Evolutionary conservation across 2,113 vertebrate species (phyloP).

Genomic region (Halcyon malimbica): DNA sequence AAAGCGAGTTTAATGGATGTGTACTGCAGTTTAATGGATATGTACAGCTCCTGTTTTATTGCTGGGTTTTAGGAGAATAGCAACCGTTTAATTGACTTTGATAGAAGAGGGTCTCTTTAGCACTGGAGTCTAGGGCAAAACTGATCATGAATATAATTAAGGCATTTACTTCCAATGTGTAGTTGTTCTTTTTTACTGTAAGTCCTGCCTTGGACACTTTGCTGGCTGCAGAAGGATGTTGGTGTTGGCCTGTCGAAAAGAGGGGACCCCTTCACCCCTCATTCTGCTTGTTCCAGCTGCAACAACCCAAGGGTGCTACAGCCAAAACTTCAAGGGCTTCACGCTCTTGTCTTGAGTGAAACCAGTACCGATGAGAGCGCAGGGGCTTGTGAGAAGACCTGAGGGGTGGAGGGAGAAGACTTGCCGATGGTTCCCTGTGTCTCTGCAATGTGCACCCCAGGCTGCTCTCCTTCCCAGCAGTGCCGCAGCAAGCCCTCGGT

Average conservation of each 20-base stretch:
- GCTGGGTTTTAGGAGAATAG: background rate
- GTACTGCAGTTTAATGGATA: slow-evolving; percentile 43
- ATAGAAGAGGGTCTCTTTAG: slow-evolving; percentile 40
- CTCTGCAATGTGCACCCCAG: background rate
- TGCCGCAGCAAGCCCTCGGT: accelerated
- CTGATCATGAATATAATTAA: slow-evolving; percentile 17
- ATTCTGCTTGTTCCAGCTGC: background rate
- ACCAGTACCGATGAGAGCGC: accelerated
- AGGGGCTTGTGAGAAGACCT: background rate
- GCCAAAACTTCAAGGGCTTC: accelerated
- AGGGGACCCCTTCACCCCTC: background rate
- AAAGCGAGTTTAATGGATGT: slow-evolving; percentile 45
- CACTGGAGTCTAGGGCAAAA: background rate
- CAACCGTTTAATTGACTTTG: slow-evolving; percentile 56
- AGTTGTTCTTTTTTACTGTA: background rate
- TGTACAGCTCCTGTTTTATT: slow-evolving; percentile 31
- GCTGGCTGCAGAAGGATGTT: background rate
- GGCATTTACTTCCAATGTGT: background rate
- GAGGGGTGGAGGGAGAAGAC: background rate
- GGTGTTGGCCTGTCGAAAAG: background rate
- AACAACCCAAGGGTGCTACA: accelerated
- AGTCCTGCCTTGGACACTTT: background rate
- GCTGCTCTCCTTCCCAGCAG: background rate
- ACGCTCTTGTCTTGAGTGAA: accelerated
- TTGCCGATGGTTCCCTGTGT: accelerated